Conservation (phyloP, 2,113 vertebrate genomes). For the Nothobranchius furzeri region DNA sequence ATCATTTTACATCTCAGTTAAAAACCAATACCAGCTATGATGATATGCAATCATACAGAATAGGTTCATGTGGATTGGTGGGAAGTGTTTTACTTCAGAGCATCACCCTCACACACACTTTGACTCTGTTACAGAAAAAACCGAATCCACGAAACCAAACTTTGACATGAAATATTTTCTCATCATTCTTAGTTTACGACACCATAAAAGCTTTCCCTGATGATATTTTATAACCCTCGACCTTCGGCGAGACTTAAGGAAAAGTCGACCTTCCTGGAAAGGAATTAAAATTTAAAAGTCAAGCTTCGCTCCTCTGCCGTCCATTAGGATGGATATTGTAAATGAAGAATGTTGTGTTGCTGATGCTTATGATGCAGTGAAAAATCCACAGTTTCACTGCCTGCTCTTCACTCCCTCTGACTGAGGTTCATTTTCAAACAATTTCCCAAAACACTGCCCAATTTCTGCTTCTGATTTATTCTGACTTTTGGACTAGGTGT, state of each 20-base stretch:
- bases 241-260: slow-evolving; percentile 12
- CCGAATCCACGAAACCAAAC: background rate
- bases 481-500: slow-evolving; percentile 21
- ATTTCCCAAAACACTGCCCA: slow-evolving; percentile 27
- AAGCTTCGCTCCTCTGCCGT: slow-evolving; percentile 26
- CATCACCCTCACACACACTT: too few relatives aligned
- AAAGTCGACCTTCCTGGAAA: slow-evolving; percentile 24
- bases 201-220: background rate
- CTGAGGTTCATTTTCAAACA: slow-evolving; percentile 19
- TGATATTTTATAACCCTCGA: slow-evolving; percentile 10
- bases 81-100: too few relatives aligned
- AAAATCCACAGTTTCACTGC: slow-evolving; percentile 32
- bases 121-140: background rate
- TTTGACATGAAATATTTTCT: slow-evolving; percentile 5
- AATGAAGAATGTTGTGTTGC: slow-evolving; percentile 45
- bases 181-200: background rate
- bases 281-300: slow-evolving; percentile 42
- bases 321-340: slow-evolving; percentile 33
- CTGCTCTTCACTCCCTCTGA: slow-evolving; percentile 34
- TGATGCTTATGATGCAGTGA: slow-evolving; percentile 21
- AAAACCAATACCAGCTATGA: slow-evolving; percentile 12
- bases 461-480: slow-evolving; percentile 47
- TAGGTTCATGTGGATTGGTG: too few relatives aligned
- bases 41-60: background rate
- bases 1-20: slow-evolving; percentile 12